Evolutionary conservation across 2,888 invertebrate species (phyloP).

Genomic region (Clusia tigrina): DNA sequence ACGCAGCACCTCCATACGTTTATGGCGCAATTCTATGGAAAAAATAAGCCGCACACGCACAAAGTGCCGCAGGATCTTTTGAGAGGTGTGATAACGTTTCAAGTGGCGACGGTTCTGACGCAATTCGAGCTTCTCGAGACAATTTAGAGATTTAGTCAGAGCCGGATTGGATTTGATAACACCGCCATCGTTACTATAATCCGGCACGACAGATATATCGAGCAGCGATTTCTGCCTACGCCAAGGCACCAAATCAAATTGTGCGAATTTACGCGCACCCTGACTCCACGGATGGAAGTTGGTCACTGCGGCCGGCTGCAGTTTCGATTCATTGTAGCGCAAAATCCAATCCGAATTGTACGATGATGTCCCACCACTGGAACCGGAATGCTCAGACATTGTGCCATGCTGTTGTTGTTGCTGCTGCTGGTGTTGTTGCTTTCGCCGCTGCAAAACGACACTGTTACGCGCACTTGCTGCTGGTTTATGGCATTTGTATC

Average conservation of each 20-base stretch:
- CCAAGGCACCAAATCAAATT: slow-evolving; percentile 64
- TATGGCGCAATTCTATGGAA: slow-evolving; percentile 70
- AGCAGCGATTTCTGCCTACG: slow-evolving; percentile 52
- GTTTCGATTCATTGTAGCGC: slow-evolving; percentile 48
- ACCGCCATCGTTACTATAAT: slow-evolving; percentile 45
- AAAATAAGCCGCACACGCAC: slow-evolving; percentile 74
- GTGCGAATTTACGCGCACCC: slow-evolving; percentile 50
- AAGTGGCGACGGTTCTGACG: slow-evolving; percentile 58
- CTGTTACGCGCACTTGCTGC: slow-evolving; percentile 53
- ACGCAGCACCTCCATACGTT: slow-evolving; percentile 59
- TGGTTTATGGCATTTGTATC: slow-evolving; percentile 49
- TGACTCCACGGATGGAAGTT: slow-evolving; percentile 61
- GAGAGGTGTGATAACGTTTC: slow-evolving; percentile 56
- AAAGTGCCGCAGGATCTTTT: slow-evolving; percentile 63
- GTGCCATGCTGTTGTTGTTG: neutral
- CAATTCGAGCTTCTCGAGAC: slow-evolving; percentile 56
- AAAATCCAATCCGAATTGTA: slow-evolving; percentile 57
- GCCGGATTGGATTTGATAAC: slow-evolving; percentile 18
- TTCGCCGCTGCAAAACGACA: slow-evolving; percentile 34
- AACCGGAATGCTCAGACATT: neutral
- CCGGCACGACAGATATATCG: slow-evolving; percentile 48
- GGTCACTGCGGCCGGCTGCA: slow-evolving; percentile 40
- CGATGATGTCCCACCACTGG: neutral
- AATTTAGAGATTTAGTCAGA: slow-evolving; percentile 45
- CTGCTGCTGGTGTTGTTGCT: neutral